Conservation (phyloP, 2,888 invertebrate genomes). For the Macropis europaea region DNA sequence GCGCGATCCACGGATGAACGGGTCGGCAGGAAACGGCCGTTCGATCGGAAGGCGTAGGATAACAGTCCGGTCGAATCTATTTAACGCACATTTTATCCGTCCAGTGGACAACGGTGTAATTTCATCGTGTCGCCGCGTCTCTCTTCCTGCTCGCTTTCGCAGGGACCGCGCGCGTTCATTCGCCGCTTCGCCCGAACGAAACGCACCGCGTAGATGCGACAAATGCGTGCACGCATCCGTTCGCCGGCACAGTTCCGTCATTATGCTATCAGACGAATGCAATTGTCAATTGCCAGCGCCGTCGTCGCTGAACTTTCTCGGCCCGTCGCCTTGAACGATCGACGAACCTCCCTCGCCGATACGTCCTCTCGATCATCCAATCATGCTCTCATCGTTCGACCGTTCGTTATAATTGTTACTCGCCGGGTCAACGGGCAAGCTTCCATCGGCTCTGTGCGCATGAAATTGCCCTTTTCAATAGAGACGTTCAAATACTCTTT, state of each 20-base stretch:
- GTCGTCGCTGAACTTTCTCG: slow-evolving; percentile 59
- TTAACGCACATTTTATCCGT: slow-evolving; percentile 32
- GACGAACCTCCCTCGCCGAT: not conserved
- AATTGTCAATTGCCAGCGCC: slow-evolving; percentile 71
- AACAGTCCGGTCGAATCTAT: slow-evolving; percentile 35
- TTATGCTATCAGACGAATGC: slow-evolving; percentile 73
- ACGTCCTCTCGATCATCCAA: not conserved
- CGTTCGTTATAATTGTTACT: slow-evolving; percentile 17
- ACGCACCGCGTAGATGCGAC: slow-evolving; percentile 54
- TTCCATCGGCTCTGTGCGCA: too few species aligned
- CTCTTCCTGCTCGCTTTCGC: slow-evolving; percentile 9
- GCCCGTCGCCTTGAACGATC: slow-evolving; percentile 23
- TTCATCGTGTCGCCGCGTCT: slow-evolving; percentile 23
- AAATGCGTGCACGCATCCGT: slow-evolving; percentile 61
- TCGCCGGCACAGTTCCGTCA: slow-evolving; percentile 61
- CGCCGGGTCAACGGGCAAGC: slow-evolving; percentile 14
- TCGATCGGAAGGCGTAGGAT: slow-evolving; percentile 5
- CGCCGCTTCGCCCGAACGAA: slow-evolving; percentile 49
- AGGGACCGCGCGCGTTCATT: slow-evolving; percentile 24
- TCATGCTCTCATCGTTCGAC: not conserved
- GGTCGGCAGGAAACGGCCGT: not conserved
- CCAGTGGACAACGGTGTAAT: slow-evolving; percentile 29
- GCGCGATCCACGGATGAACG: too few species aligned
- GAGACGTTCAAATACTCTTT: too few species aligned
- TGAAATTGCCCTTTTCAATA: too few species aligned